Evolutionary conservation across 2,888 invertebrate species (phyloP).

Genomic region (Zele albiditarsus): DNA sequence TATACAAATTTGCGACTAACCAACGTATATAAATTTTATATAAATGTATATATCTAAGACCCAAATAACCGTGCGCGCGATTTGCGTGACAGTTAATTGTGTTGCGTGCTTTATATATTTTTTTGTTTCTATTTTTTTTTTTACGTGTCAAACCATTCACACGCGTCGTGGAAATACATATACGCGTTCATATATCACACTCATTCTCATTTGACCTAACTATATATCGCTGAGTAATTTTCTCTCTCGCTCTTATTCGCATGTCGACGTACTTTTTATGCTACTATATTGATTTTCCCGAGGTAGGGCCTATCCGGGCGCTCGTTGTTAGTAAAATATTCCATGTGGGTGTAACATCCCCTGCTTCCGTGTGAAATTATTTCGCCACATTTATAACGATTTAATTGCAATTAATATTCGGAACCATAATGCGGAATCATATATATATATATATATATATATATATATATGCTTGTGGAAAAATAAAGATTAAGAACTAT

Average conservation of each 20-base stretch:
- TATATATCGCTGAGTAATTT: not conserved
- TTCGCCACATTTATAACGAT: not conserved
- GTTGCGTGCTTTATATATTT: slow-evolving; percentile 49
- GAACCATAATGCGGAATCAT: too few relatives aligned
- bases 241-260: slow-evolving; percentile 28
- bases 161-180: slow-evolving; percentile 26
- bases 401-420: not conserved
- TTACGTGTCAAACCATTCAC: slow-evolving; percentile 39
- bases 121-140: slow-evolving; percentile 16
- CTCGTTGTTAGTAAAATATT: slow-evolving; percentile 43
- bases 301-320: slow-evolving; percentile 48
- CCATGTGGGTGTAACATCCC: slow-evolving; percentile 16
- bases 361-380: not conserved
- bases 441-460: too few relatives aligned
- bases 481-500: not conserved
- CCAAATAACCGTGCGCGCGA: slow-evolving; percentile 27
- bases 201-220: slow-evolving; percentile 29
- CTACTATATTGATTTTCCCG: slow-evolving; percentile 61
- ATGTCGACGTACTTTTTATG: slow-evolving; percentile 55
- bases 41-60: not conserved
- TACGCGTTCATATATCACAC: slow-evolving; percentile 17
- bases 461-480: not conserved
- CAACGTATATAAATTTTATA: not conserved
- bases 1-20: not conserved
- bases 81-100: slow-evolving; percentile 53